These are phyloP conservation scores for Poecilia wingei DNA, from an alignment of 2,797 vertebrate species.

Conservation along the genomic window DNA sequence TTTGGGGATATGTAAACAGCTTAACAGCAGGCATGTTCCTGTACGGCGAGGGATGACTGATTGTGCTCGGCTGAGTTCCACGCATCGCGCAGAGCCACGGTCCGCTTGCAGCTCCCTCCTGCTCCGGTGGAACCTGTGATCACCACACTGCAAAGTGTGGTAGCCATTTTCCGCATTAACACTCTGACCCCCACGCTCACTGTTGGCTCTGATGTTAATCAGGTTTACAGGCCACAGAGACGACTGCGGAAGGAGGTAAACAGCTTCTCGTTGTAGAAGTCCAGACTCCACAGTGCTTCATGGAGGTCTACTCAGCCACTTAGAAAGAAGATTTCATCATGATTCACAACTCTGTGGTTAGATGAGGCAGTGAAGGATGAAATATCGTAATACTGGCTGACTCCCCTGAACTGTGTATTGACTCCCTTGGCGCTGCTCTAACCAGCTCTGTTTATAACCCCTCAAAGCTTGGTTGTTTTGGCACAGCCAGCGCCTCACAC, in stretches of 20 bases:
- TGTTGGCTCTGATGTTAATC: constrained; percentile 62
- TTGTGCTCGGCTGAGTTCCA: constrained; percentile 69
- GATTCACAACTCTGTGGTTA: constrained; percentile 42
- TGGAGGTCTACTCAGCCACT: constrained; percentile 37
- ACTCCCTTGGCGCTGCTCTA: constrained; percentile 42
- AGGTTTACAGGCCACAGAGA: constrained; percentile 44
- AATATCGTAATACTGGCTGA: constrained; percentile 39
- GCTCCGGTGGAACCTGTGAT: constrained; percentile 1
- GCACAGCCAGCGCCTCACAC: constrained; percentile 35
- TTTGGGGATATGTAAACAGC: constrained; percentile 81
- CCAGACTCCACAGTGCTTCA: constrained; percentile 22
- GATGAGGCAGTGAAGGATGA: constrained; percentile 34
- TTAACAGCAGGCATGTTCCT: constrained; percentile 75
- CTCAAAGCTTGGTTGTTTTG: constrained; percentile 61
- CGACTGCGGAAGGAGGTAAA: constrained; percentile 8
- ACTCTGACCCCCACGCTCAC: constrained; percentile 53
- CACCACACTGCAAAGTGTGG: constrained; percentile 51
- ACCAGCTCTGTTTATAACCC: constrained; percentile 45
- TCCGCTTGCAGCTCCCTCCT: constrained; percentile 13
- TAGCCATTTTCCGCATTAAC: constrained; percentile 68
- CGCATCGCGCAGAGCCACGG: constrained; percentile 24
- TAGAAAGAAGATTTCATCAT: constrained; percentile 39
- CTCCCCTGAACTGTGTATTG: constrained; percentile 40
- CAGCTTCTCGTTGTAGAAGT: constrained; percentile 8
- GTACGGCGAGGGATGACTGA: constrained; percentile 74